Conservation (phyloP, 2,113 vertebrate genomes). For the Brachypodius melanocephalos region DNA sequence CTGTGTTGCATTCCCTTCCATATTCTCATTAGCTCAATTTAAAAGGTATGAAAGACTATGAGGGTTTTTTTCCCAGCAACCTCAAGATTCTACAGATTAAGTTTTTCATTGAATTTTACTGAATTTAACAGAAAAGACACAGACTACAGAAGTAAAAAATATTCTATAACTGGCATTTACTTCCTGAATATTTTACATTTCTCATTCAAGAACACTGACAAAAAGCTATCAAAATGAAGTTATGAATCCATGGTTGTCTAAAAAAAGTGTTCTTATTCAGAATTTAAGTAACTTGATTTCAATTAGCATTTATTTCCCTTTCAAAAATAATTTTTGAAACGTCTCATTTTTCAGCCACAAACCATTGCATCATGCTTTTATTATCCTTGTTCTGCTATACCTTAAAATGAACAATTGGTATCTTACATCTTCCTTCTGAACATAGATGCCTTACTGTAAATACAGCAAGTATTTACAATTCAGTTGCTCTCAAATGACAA, state of each 20-base stretch:
- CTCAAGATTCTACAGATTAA: background rate
- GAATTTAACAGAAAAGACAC: background rate
- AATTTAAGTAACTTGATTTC: background rate
- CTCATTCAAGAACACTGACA: background rate
- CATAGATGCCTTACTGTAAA: background rate
- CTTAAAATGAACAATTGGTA: background rate
- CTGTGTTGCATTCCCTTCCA: background rate
- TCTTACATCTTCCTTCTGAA: background rate
- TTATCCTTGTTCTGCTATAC: background rate
- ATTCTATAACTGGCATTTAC: background rate
- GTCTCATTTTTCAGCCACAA: background rate
- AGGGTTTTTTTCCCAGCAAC: background rate
- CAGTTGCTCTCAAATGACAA: background rate
- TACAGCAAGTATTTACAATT: background rate
- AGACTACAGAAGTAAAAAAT: background rate
- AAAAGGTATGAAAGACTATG: background rate
- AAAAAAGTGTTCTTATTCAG: background rate
- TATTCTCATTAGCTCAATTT: background rate
- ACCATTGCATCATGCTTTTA: background rate
- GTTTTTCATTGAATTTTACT: background rate
- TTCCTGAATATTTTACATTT: background rate
- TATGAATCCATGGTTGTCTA: background rate
- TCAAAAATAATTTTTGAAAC: background rate
- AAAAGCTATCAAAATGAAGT: background rate
- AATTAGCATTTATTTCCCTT: background rate